phyloP scores from a whole-genome alignment of 2,113 vertebrate genomes.

The Mola mola region DNA sequence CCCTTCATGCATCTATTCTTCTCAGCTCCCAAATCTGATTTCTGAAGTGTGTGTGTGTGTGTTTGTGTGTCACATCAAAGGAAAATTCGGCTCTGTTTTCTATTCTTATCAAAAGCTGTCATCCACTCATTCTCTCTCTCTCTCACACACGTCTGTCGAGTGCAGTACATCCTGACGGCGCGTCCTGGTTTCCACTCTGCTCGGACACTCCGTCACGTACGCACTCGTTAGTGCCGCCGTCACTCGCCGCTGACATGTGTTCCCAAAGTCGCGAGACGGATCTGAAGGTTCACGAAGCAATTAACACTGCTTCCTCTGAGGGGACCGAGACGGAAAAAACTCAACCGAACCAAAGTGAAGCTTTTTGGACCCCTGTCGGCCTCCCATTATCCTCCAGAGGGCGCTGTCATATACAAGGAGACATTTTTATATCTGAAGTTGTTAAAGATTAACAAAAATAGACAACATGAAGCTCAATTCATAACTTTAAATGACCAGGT shows the following conservation, averaged over 20 bases:
- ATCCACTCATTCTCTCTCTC: constrained; percentile 35
- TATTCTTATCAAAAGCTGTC: constrained; percentile 63
- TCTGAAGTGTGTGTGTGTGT: constrained; percentile 43
- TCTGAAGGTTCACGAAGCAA: not conserved
- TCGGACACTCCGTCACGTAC: constrained; percentile 48
- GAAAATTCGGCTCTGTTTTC: constrained; percentile 50
- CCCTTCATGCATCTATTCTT: constrained; percentile 69
- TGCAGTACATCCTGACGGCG: constrained; percentile 17
- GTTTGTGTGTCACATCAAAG: constrained; percentile 58
- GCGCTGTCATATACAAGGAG: too few relatives aligned
- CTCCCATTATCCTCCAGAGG: too few relatives aligned
- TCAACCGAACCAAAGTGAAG: too few relatives aligned
- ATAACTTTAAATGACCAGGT: too few relatives aligned
- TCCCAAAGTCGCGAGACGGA: not conserved
- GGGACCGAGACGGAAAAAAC: too few relatives aligned
- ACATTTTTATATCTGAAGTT: too few relatives aligned
- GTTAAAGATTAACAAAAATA: too few relatives aligned
- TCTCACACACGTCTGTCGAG: constrained; percentile 20
- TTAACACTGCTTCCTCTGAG: too few relatives aligned
- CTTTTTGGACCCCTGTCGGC: too few relatives aligned
- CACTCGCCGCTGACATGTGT: not conserved
- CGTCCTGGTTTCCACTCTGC: constrained; percentile 35
- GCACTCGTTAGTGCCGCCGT: not conserved
- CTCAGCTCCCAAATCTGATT: constrained; percentile 75
- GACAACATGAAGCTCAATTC: too few relatives aligned